Conservation (phyloP, 2,888 invertebrate species). For the Dione vanillae region DNA sequence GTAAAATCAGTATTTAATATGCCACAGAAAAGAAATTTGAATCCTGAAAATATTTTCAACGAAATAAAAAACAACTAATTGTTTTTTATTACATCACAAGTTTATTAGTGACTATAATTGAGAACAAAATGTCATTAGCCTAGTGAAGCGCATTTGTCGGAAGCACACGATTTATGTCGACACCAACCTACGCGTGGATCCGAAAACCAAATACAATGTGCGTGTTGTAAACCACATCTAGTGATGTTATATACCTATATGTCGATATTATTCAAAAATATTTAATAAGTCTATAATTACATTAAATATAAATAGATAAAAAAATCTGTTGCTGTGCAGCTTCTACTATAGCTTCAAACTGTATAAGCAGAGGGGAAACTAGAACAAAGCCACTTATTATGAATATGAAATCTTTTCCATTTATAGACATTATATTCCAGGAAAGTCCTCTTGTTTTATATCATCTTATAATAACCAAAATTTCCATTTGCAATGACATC, state of each 20-base stretch:
- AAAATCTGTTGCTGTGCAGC: no score
- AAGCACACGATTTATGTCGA: constrained; percentile 77
- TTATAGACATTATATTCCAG: no score
- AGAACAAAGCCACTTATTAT: no score
- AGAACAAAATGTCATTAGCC: constrained; percentile 74
- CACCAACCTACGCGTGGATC: constrained; percentile 66
- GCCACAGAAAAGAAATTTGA: neutral
- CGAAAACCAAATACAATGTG: constrained; percentile 68
- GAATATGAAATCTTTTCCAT: no score
- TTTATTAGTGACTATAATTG: constrained; percentile 50
- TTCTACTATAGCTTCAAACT: no score
- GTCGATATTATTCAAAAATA: constrained; percentile 9
- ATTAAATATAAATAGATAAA: no score
- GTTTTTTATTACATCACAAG: constrained; percentile 35
- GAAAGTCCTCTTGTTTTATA: no score
- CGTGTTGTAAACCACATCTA: constrained; percentile 53
- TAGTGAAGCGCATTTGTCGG: constrained; percentile 69
- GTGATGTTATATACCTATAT: constrained; percentile 36
- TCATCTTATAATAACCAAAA: no score
- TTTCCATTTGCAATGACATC: neutral
- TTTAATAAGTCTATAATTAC: neutral
- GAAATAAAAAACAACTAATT: constrained; percentile 26
- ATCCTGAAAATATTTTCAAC: neutral
- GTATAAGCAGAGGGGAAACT: no score
- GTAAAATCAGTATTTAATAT: no score